These are phyloP conservation scores for Cyprinodon diabolis DNA, from an alignment of 2,797 vertebrate genomes.

Conservation along the genomic window DNA sequence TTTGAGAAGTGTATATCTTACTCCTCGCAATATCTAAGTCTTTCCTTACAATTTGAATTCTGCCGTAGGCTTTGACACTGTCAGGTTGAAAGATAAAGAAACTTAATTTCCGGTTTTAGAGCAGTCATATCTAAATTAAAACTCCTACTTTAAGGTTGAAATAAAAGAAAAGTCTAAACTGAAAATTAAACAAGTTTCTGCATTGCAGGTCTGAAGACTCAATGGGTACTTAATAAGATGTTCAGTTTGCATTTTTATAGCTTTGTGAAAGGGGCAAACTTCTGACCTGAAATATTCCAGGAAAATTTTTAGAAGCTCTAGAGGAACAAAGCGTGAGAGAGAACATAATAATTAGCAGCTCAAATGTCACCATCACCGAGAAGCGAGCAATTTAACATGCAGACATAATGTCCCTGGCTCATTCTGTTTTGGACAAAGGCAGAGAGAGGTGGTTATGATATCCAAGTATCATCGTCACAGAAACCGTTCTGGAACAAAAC, in stretches of 20 bases:
- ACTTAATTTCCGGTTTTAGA: slow-evolving; percentile 54
- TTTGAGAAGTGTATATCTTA: slow-evolving; percentile 23
- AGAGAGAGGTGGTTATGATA: slow-evolving; percentile 6
- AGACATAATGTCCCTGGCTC: slow-evolving; percentile 43
- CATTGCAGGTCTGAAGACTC: slow-evolving; percentile 53
- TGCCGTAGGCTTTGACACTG: slow-evolving; percentile 15
- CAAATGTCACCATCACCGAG: slow-evolving; percentile 69
- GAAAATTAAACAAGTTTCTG: slow-evolving; percentile 55
- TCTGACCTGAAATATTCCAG: slow-evolving; percentile 62
- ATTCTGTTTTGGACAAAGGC: slow-evolving; percentile 31
- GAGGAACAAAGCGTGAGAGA: slow-evolving; percentile 60
- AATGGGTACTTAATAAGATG: slow-evolving; percentile 64
- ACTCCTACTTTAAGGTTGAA: slow-evolving; percentile 28
- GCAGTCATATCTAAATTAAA: slow-evolving; percentile 58
- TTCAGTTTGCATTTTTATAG: slow-evolving; percentile 49
- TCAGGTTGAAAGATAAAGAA: slow-evolving; percentile 58
- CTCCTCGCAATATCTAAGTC: slow-evolving; percentile 18
- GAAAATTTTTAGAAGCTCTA: slow-evolving; percentile 49
- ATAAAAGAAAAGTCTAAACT: slow-evolving; percentile 39
- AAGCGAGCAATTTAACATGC: slow-evolving; percentile 59
- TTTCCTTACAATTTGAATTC: slow-evolving; percentile 19
- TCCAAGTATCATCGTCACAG: slow-evolving; percentile 14
- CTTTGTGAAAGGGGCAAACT: slow-evolving; percentile 24
- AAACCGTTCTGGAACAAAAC: slow-evolving; percentile 44
- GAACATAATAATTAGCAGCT: slow-evolving; percentile 74